phyloP scores from a whole-genome alignment of 2,888 invertebrate genomes.

The Myopa testacea region DNA sequence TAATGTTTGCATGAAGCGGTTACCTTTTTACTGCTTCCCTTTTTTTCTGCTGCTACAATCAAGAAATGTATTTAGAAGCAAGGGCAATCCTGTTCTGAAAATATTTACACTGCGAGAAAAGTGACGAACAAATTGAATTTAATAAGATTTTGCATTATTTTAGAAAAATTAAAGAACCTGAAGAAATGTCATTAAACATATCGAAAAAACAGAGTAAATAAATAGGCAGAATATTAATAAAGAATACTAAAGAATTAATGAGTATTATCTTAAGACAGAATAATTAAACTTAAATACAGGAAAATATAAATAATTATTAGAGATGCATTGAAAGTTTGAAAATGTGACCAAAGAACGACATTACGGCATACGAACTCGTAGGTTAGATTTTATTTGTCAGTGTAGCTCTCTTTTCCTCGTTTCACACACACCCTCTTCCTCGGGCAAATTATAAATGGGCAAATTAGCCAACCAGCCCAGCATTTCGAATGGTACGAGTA shows the following conservation, averaged over 20 bases:
- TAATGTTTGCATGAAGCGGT: slow-evolving; percentile 15
- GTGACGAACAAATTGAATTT: neutral
- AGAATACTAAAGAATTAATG: no score
- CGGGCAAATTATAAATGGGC: slow-evolving; percentile 42
- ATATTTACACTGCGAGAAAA: slow-evolving; percentile 26
- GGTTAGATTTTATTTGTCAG: neutral
- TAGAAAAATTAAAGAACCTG: neutral
- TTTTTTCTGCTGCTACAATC: neutral
- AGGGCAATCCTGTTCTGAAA: neutral
- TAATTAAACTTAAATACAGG: no score
- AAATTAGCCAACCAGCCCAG: slow-evolving; percentile 60
- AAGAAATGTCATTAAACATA: neutral
- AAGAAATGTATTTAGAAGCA: neutral
- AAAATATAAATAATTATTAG: neutral
- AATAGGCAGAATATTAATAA: no score
- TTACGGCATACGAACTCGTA: no score
- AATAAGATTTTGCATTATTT: neutral
- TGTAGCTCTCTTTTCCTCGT: neutral
- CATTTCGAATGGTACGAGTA: slow-evolving; percentile 49
- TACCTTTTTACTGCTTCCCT: neutral
- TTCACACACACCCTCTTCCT: neutral
- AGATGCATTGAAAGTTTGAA: neutral
- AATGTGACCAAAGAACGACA: neutral
- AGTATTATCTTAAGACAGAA: no score
- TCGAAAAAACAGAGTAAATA: no score